A percentile compares a stretch with the other conserved stretches of the same genome.
These are phyloP conservation scores for Seriola rivoliana DNA, from an alignment of 2,113 vertebrate species.

Conservation along the genomic window DNA sequence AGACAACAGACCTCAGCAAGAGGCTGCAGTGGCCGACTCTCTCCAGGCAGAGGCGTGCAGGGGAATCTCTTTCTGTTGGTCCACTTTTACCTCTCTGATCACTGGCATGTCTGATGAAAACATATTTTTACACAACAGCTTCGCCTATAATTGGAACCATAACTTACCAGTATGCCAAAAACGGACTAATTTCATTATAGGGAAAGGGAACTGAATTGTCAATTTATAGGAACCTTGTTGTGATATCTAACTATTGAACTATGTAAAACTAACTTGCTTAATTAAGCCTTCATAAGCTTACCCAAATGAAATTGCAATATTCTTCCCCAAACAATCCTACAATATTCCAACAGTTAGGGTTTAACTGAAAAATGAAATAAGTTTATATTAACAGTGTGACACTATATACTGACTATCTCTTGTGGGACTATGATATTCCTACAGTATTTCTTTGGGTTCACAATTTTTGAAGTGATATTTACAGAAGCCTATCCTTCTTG, in stretches of 20 bases:
- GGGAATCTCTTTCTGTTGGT: slow-evolving; percentile 46
- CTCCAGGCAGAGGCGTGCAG: slow-evolving; percentile 45
- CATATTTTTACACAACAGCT: not conserved
- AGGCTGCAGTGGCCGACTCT: slow-evolving; percentile 45
- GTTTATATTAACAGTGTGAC: not conserved
- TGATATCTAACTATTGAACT: not conserved
- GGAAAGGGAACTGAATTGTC: not conserved
- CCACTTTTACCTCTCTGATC: slow-evolving; percentile 19
- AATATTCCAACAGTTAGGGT: not conserved
- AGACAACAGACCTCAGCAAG: slow-evolving; percentile 57
- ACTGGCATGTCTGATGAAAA: slow-evolving; percentile 7
- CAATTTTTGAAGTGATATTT: not conserved
- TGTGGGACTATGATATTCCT: not conserved
- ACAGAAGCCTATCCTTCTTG: not conserved
- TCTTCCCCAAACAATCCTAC: not conserved
- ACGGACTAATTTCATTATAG: not conserved
- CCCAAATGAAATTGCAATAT: not conserved
- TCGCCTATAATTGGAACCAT: not conserved
- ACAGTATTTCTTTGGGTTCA: not conserved
- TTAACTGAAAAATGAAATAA: not conserved
- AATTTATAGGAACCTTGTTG: not conserved
- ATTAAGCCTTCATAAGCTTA: not conserved
- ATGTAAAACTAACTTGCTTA: not conserved
- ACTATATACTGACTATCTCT: not conserved
- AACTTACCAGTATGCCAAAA: slow-evolving; percentile 2